Evolutionary conservation across 1,140 invertebrate species (phyloP), one percentile per base, ranked within the genome.

Genomic region (Achroia grisella): DNA sequence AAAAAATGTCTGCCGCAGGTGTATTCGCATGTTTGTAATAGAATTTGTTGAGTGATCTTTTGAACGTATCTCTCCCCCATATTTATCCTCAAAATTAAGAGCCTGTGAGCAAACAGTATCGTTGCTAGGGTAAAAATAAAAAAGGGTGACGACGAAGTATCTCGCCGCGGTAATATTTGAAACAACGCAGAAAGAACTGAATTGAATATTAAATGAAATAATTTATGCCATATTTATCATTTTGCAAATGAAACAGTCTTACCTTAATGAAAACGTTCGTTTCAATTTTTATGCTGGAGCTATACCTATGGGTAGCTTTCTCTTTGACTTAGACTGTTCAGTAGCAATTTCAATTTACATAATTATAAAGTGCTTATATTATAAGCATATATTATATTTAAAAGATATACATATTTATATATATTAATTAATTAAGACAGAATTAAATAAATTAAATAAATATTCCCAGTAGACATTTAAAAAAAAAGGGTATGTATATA

Each of bases 201-300:
- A 84, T 84, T 80, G 80, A 84, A 84, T 84, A 82, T 75, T 84
- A 84, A 84, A 84, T 84, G 80, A 84, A 84, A 82, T 84, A 84
- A 84, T 84, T 84, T 84, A 84, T 84, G 80, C 68, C 80, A 82
- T 84, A 84, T 84, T 84, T 84, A 84, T 84, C 72, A 84, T 84
- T 84, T 80, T 74, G 80, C 77, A 82, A 84, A 84, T 80, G 79
- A 80, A 23, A 77, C 73, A 71, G 59, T 61, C 74, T 77, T 68
- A 82, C 78, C 80, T 84, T 84, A 79, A 84, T 84, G 80, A 84
- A 79, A 83, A 72, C 64, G 69, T 55, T 71, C 56, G 64, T 62
- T 62, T 40, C 42, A 54, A 56, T 63, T 63, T 74, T 70, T 62
- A 23, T 53, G 44, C 40, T 36, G 13, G 13, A 37, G 17, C 17